Evolutionary conservation across 2,113 vertebrate genomes (phyloP).

Genomic region (Trichechus manatus): DNA sequence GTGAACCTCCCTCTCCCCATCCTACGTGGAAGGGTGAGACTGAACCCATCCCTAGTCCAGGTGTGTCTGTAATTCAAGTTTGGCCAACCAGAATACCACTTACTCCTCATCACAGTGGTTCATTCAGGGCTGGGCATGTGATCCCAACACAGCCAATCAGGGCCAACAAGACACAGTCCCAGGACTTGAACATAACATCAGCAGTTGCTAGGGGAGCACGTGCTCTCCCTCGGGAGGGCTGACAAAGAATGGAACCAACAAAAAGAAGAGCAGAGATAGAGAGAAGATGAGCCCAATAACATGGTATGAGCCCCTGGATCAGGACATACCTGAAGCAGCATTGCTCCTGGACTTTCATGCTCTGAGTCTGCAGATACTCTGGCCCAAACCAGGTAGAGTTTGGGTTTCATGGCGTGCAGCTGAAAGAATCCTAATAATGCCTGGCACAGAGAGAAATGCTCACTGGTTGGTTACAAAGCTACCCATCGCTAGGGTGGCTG

Average conservation of each 20-base stretch:
- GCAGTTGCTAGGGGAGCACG: background rate
- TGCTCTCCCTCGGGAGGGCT: background rate
- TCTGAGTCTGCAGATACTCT: no score
- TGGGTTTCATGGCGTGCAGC: background rate
- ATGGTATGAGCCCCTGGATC: rapidly evolving
- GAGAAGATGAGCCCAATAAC: background rate
- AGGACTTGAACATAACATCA: background rate
- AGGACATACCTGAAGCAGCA: rapidly evolving
- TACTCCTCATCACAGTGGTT: background rate
- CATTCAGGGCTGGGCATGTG: background rate
- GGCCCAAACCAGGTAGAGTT: no score
- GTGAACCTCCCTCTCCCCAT: background rate
- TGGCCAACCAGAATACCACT: background rate
- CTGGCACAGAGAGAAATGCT: background rate
- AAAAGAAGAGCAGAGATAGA: background rate
- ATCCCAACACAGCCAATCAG: background rate
- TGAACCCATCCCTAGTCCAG: background rate
- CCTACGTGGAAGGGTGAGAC: background rate
- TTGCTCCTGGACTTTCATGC: background rate
- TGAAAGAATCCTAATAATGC: no score
- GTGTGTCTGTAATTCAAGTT: background rate
- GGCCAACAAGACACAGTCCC: background rate
- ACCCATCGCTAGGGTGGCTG: rapidly evolving
- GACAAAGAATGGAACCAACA: background rate
- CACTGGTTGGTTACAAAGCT: background rate